These are phyloP conservation scores for Rhingia campestris DNA, from an alignment of 2,888 invertebrate genomes.

Conservation along the genomic window DNA sequence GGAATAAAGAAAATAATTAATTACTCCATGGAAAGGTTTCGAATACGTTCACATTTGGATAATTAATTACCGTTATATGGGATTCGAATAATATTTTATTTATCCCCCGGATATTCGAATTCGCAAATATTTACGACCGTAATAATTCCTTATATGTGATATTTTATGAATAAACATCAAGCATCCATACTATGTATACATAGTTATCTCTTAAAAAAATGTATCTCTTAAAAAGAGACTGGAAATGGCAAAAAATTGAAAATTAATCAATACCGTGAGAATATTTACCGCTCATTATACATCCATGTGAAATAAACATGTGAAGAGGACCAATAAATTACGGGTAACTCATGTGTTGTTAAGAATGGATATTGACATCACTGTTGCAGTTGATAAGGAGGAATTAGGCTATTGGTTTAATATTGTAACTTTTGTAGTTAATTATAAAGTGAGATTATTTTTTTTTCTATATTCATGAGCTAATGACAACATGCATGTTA, in stretches of 20 bases:
- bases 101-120: constrained; percentile 18
- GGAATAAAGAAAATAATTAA: constrained; percentile 30
- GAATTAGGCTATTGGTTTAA: no score
- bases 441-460: no score
- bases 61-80: constrained; percentile 31
- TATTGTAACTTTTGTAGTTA: no score
- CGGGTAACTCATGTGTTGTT: no score
- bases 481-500: no score
- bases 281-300: no score
- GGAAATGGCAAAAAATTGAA: constrained; percentile 44
- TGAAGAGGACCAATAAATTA: no score
- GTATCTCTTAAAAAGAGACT: constrained; percentile 1
- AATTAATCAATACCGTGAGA: constrained; percentile 58
- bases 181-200: neutral
- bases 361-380: no score
- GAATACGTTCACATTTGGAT: constrained; percentile 11
- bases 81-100: neutral
- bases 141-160: no score
- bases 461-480: no score
- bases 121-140: constrained; percentile 20
- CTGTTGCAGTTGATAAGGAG: no score
- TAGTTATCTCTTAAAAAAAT: neutral
- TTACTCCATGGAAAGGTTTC: constrained; percentile 19
- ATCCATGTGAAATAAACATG: neutral
- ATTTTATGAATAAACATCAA: no score